Evolutionary conservation across 2,113 vertebrate genomes (phyloP), one percentile per base, ranked within the genome.

Genomic region (Vulpes lagopus): DNA sequence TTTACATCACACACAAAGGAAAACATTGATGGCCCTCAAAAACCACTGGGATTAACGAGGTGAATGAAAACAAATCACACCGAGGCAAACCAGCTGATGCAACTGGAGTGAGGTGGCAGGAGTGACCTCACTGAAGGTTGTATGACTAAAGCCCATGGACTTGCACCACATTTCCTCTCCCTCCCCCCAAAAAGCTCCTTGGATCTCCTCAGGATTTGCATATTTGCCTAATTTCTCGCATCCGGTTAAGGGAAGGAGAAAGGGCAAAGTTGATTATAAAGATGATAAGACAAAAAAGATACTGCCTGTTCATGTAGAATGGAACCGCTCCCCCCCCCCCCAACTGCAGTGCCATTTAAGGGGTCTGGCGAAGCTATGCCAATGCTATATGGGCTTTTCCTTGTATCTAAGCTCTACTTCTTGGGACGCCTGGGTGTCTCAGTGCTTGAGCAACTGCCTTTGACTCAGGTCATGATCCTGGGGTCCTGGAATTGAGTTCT

Each of bases 161-260:
- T 96, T 84, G 25, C 38, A n/a, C 78, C 74, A 7, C 74, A n/a
- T 60, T 88, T 87, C 86, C 87, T 76, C 43, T 60, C 15, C 74
- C 11, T 49, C 25, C 62, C 32, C 59, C 11, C 11, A 8, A 62
- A 90, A 67, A 65, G 17, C 38, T 80, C 53, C 59, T 74, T 62
- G 85, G 35, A 60, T 91, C 83, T 94, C 78, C 78, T 91, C 78
- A 78, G 78, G 86, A 79, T 93, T 85, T 59, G 20, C 73, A 43
- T 23, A 16, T 85, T 84, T 94, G 55, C 76, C 51, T 97, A 51
- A 90, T 91, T 94, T 91, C 81, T 92, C 38, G n/a, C 62, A 12
- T 87, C 80, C 64, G 60, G 43, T 60, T 43, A 86, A 91, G 20
- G 64, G 53, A 89, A 92, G 23, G 90, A 85, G 53, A 85, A 93